A percentile compares a stretch with the other conserved stretches of the same genome.
phyloP scores from a whole-genome alignment of 2,888 invertebrate genomes.

The Cryptophagus acutangulus region DNA sequence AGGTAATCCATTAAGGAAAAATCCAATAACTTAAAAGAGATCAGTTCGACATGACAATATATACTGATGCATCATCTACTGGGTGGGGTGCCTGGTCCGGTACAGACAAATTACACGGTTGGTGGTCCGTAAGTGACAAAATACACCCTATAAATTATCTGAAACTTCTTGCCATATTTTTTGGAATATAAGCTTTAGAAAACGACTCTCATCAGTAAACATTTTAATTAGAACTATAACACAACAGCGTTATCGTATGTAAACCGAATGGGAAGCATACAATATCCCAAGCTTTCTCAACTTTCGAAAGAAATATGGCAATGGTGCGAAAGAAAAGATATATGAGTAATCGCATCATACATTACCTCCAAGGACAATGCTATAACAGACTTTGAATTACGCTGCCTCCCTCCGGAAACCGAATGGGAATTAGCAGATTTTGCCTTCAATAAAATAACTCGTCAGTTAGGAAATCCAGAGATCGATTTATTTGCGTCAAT shows the following conservation, averaged over 20 bases:
- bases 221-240: constrained; percentile 20
- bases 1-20: constrained; percentile 3
- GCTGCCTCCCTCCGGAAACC: constrained; percentile 2
- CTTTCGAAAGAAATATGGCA: constrained; percentile 21
- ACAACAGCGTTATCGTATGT: constrained; percentile 16
- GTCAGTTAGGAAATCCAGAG: constrained; percentile 21
- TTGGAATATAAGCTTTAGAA: constrained; percentile 20
- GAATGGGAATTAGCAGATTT: constrained; percentile 4
- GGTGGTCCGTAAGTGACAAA: constrained; percentile 20
- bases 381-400: constrained; percentile 3
- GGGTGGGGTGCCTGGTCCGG: constrained; percentile 25
- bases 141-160: constrained; percentile 20
- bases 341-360: constrained; percentile 9
- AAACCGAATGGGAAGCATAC: constrained; percentile 15
- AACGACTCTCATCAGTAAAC: constrained; percentile 7
- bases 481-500: constrained; percentile 31
- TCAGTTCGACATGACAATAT: constrained; percentile 15
- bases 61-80: constrained; percentile 15
- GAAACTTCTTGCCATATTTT: constrained; percentile 15
- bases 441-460: constrained; percentile 13
- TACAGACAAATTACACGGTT: constrained; percentile 18
- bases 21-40: constrained; percentile 8
- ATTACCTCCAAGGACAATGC: constrained; percentile 4
- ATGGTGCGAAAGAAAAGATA: constrained; percentile 22
- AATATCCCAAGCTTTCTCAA: constrained; percentile 1